Evolutionary conservation across 2,888 invertebrate species (phyloP).

Genomic region (Scrobipalpa costella): DNA sequence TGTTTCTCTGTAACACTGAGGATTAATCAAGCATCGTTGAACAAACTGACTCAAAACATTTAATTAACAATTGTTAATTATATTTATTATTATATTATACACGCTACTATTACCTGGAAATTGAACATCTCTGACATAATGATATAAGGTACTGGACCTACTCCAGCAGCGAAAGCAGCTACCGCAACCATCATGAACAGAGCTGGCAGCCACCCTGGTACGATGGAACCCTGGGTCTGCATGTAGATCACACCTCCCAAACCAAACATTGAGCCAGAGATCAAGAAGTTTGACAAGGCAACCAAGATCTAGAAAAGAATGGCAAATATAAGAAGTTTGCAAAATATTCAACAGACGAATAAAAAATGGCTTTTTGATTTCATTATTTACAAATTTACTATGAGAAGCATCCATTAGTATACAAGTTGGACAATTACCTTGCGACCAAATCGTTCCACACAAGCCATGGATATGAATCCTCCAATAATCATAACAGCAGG

Average conservation of each 20-base stretch:
- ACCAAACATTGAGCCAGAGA: constrained; percentile 36
- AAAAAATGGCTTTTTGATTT: no score
- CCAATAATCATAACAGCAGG: constrained; percentile 62
- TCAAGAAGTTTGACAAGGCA: background rate
- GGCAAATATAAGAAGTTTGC: background rate
- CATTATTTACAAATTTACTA: background rate
- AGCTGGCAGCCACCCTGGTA: constrained; percentile 50
- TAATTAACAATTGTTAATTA: no score
- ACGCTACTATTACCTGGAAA: constrained; percentile 47
- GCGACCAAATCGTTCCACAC: constrained; percentile 61
- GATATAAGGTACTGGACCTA: constrained; percentile 51
- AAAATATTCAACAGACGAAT: no score
- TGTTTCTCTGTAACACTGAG: no score
- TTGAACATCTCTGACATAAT: constrained; percentile 58
- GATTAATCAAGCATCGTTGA: no score
- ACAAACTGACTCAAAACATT: no score
- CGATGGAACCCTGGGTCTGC: constrained; percentile 37
- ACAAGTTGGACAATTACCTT: constrained; percentile 47
- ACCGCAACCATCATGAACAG: constrained; percentile 42
- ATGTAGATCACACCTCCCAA: constrained; percentile 46
- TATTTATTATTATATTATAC: background rate
- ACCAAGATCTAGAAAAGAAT: constrained; percentile 8
- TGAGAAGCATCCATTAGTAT: no score
- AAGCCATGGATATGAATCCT: constrained; percentile 54
- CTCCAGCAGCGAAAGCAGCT: constrained; percentile 48